phyloP scores from a whole-genome alignment of 1,140 invertebrate genomes.

The Musca domestica region DNA sequence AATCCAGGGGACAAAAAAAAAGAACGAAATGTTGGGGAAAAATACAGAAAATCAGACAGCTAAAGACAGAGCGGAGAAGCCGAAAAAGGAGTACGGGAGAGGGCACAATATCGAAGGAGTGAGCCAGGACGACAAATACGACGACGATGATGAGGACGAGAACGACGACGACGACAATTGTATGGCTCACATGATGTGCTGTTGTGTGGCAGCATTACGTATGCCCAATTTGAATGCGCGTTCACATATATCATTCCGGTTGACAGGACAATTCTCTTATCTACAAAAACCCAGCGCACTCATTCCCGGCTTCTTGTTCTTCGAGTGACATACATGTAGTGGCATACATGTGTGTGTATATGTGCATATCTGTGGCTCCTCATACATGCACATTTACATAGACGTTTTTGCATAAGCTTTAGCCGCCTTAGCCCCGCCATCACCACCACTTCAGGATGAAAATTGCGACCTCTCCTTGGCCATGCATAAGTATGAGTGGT shows the following conservation, averaged over 20 bases:
- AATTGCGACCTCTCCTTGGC: no score
- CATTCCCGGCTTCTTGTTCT: slow-evolving; percentile 13
- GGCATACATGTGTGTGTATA: background rate
- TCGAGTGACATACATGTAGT: background rate
- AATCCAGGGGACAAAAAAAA: no score
- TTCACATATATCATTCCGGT: slow-evolving; percentile 54
- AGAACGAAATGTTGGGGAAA: no score
- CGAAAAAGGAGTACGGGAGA: no score
- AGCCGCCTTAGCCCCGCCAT: background rate
- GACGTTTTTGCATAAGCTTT: background rate
- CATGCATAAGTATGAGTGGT: no score
- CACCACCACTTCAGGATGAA: slow-evolving; percentile 3
- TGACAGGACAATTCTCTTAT: slow-evolving; percentile 55
- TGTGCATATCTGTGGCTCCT: background rate
- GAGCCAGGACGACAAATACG: no score
- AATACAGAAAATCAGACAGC: no score
- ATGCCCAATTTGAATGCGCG: slow-evolving; percentile 54
- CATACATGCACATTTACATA: no score
- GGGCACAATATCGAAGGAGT: no score
- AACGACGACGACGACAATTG: no score
- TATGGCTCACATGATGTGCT: slow-evolving; percentile 6
- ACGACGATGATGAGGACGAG: no score
- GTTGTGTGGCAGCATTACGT: slow-evolving; percentile 10
- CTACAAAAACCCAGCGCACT: slow-evolving; percentile 50
- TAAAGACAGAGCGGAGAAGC: no score